Conservation (phyloP, 2,113 vertebrate species). For the Mohoua ochrocephala region DNA sequence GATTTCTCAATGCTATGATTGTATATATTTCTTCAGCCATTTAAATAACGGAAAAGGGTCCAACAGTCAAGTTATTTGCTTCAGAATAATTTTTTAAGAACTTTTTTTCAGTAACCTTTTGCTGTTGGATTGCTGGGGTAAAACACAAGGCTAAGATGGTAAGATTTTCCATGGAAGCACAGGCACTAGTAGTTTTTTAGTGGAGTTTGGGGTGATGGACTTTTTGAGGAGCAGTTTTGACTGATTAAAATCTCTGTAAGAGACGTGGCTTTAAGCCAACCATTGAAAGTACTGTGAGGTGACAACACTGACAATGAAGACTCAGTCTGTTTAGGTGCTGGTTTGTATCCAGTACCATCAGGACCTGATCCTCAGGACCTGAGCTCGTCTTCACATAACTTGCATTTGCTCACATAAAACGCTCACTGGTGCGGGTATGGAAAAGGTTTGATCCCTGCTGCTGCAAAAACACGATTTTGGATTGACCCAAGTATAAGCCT, state of each 20-base stretch:
- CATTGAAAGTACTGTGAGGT: not conserved
- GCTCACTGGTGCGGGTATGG: accelerated
- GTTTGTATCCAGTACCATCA: not conserved
- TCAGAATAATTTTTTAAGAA: not conserved
- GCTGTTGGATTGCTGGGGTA: not conserved
- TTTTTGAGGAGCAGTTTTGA: not conserved
- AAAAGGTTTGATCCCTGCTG: not conserved
- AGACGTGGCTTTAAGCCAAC: not conserved
- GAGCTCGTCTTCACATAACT: not conserved
- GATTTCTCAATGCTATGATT: not conserved
- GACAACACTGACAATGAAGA: not conserved
- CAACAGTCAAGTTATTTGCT: not conserved
- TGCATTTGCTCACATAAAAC: not conserved
- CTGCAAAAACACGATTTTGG: not conserved
- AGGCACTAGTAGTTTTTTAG: not conserved
- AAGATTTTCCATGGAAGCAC: not conserved
- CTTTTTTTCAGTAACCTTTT: not conserved
- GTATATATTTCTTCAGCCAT: not conserved
- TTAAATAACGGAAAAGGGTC: not conserved
- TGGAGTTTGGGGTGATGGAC: not conserved
- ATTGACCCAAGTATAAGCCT: not conserved
- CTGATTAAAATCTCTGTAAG: not conserved
- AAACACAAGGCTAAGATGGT: not conserved
- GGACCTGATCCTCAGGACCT: not conserved
- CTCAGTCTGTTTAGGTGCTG: not conserved